Conservation (phyloP, 2,797 vertebrate species). For the Acomys russatus region DNA sequence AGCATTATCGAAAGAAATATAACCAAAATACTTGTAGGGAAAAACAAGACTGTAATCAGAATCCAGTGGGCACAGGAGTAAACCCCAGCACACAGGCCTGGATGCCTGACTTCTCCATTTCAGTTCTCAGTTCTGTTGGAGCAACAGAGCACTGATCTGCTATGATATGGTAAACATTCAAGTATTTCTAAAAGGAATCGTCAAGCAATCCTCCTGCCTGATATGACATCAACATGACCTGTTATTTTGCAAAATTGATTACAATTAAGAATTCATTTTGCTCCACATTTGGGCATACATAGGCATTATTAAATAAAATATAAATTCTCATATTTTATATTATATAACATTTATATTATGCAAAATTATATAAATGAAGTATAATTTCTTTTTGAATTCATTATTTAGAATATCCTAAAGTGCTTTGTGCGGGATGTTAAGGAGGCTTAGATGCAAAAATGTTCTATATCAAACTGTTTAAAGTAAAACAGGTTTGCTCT, state of each 20-base stretch:
- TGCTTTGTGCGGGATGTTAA: not conserved
- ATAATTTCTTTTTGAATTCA: conserved; percentile 2
- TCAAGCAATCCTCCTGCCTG: conserved; percentile 1
- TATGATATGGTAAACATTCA: conserved; percentile 44
- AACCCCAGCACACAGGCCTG: conserved; percentile 14
- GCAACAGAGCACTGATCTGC: conserved; percentile 19
- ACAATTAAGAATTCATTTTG: conserved; percentile 37
- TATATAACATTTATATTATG: not conserved
- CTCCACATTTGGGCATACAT: not conserved
- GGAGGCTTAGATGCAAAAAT: not conserved
- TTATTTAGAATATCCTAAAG: not conserved
- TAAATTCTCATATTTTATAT: not conserved
- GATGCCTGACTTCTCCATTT: conserved; percentile 14
- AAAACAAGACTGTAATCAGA: conserved; percentile 29
- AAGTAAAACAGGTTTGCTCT: not conserved
- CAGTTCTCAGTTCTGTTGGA: conserved; percentile 48
- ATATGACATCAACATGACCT: conserved; percentile 50
- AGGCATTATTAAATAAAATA: not conserved
- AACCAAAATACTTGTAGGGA: conserved; percentile 38
- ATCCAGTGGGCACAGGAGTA: conserved; percentile 16
- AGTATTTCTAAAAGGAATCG: conserved; percentile 19
- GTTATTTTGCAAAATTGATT: conserved; percentile 11
- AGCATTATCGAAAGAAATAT: not conserved
- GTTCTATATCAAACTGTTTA: not conserved
- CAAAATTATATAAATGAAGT: not conserved